Evolutionary conservation across 2,888 invertebrate species (phyloP).

Genomic region (Pomacea canaliculata): DNA sequence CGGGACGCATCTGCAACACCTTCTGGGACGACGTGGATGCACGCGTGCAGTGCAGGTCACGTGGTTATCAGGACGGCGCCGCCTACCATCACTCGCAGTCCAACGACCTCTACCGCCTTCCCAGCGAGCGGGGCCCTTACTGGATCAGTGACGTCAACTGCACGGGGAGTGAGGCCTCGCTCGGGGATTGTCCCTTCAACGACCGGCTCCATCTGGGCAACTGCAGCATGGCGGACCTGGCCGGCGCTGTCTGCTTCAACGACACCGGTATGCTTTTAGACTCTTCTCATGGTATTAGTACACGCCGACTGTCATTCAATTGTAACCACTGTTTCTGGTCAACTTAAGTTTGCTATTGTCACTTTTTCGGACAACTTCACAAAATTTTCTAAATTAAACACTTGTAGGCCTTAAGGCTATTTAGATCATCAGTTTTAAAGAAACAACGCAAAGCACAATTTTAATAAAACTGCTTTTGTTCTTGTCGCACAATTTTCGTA

Average conservation of each 20-base stretch:
- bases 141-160: conserved; percentile 54
- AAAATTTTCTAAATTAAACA: too few species aligned
- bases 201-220: conserved; percentile 45
- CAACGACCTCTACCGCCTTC: conserved; percentile 23
- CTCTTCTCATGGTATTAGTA: too few species aligned
- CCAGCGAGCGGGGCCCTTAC: conserved; percentile 44
- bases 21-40: conserved; percentile 56
- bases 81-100: conserved; percentile 42
- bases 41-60: conserved; percentile 46
- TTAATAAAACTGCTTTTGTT: too few species aligned
- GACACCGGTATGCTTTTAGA: conserved; percentile 18
- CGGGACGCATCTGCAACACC: conserved; percentile 69
- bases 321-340: too few species aligned
- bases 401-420: too few species aligned
- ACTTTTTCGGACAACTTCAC: too few species aligned
- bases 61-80: conserved; percentile 45
- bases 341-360: too few species aligned
- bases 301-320: too few species aligned
- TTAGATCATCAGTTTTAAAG: too few species aligned
- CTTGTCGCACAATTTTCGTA: too few species aligned
- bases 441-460: too few species aligned
- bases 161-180: conserved; percentile 44
- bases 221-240: conserved; percentile 44
- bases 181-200: conserved; percentile 48
- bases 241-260: conserved; percentile 55